phyloP scores from a whole-genome alignment of 2,797 vertebrate species.

The Heteromormyrus szaboi region DNA sequence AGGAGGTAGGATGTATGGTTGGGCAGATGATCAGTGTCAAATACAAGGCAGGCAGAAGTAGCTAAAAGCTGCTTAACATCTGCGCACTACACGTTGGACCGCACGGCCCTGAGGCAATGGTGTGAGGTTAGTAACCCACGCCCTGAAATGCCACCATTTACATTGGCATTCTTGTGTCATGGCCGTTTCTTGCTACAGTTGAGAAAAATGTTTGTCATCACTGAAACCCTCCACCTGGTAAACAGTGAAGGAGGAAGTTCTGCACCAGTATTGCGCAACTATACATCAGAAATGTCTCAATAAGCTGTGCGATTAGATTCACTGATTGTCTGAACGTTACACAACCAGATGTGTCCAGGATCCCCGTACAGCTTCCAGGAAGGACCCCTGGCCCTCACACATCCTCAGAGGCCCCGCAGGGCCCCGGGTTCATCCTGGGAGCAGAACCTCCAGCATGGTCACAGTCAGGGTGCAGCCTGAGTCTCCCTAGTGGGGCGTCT shows the following conservation, averaged over 20 bases:
- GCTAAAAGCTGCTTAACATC: background rate
- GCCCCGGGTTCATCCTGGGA: background rate
- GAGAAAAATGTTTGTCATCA: slow-evolving; percentile 22
- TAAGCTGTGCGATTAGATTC: slow-evolving; percentile 17
- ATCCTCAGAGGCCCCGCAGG: background rate
- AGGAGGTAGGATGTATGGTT: background rate
- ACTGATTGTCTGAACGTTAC: slow-evolving; percentile 6
- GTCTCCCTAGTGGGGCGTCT: background rate
- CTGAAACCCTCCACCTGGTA: slow-evolving; percentile 17
- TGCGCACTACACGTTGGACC: background rate
- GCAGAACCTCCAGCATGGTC: background rate
- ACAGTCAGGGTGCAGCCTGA: background rate
- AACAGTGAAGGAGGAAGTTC: slow-evolving; percentile 51
- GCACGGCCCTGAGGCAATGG: background rate
- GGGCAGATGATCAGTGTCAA: background rate
- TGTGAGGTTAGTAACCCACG: background rate
- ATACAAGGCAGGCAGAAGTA: background rate
- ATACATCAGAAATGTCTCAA: slow-evolving; percentile 42
- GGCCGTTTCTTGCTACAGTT: background rate
- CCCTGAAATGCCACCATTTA: background rate
- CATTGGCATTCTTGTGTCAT: background rate
- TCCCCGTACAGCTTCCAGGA: background rate
- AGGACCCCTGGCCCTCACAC: background rate
- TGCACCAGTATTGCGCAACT: slow-evolving; percentile 40
- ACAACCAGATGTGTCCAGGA: background rate